Evolutionary conservation across 2,797 vertebrate genomes (phyloP).

Genomic region (Anguilla pacifica): DNA sequence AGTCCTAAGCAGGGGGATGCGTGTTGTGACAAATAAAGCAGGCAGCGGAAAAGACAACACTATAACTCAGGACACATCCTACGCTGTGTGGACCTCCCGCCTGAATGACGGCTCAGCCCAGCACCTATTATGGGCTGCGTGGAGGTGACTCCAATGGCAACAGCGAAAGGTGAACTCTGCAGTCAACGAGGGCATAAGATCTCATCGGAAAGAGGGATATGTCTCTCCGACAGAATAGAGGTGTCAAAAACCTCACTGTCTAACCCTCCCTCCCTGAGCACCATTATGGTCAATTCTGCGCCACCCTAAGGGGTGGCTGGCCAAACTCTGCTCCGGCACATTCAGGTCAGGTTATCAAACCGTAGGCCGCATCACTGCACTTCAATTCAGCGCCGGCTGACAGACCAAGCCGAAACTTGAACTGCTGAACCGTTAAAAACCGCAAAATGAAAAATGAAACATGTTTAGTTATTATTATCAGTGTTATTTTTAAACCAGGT

Average conservation of each 20-base stretch:
- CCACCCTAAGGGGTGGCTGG: too few relatives aligned
- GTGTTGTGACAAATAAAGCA: background rate
- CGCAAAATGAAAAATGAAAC: too few relatives aligned
- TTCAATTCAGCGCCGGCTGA: conserved; percentile 10
- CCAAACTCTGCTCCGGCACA: too few relatives aligned
- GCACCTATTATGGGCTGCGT: background rate
- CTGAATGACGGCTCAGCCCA: background rate
- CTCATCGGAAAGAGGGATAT: background rate
- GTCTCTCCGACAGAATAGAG: background rate
- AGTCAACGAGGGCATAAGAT: background rate
- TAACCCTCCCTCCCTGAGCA: too few relatives aligned
- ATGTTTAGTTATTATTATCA: too few relatives aligned
- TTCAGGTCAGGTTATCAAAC: too few relatives aligned
- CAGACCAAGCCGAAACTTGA: background rate
- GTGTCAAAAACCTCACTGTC: too few relatives aligned
- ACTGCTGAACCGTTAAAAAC: too few relatives aligned
- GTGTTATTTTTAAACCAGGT: background rate
- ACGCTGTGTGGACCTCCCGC: background rate
- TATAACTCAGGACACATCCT: background rate
- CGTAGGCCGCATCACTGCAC: too few relatives aligned
- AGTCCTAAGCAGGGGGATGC: background rate
- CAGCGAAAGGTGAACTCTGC: background rate
- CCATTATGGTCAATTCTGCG: too few relatives aligned
- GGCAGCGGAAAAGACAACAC: background rate
- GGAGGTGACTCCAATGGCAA: background rate